Conservation (phyloP, 2,113 vertebrate genomes). For the Oncorhynchus clarkii region DNA sequence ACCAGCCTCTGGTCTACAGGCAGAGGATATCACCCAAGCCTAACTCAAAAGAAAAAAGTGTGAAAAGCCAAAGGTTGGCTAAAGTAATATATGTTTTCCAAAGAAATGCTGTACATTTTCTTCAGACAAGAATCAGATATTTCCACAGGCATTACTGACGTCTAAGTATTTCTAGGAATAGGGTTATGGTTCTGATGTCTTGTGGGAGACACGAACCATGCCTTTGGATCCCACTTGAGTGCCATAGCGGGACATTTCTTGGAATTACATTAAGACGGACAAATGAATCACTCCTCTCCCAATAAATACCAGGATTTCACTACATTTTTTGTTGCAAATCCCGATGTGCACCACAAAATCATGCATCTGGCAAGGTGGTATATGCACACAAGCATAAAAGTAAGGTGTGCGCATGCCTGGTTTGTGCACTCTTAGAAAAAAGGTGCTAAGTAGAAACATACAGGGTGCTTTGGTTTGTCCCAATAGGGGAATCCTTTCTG, state of each 20-base stretch:
- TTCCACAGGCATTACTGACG: neutral
- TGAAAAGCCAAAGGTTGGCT: neutral
- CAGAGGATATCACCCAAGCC: no score
- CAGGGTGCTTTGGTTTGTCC: no score
- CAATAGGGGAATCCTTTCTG: no score
- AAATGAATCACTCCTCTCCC: neutral
- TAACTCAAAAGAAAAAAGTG: no score
- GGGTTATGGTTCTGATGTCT: neutral
- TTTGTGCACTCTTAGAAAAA: neutral
- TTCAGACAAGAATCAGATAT: neutral
- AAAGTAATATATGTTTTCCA: neutral
- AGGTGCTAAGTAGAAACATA: no score
- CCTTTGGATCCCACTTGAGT: neutral
- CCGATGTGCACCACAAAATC: neutral
- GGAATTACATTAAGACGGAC: neutral
- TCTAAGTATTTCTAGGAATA: neutral
- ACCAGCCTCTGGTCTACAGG: no score
- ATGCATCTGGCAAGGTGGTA: no score
- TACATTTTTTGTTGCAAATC: neutral
- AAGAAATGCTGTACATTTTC: neutral
- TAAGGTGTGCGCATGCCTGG: neutral
- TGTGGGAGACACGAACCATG: neutral
- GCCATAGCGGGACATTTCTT: neutral
- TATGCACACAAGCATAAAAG: neutral
- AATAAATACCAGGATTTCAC: neutral